These are phyloP conservation scores for Heteractis magnifica DNA, from an alignment of 92 coral and sea anemone species.

Conservation along the genomic window DNA sequence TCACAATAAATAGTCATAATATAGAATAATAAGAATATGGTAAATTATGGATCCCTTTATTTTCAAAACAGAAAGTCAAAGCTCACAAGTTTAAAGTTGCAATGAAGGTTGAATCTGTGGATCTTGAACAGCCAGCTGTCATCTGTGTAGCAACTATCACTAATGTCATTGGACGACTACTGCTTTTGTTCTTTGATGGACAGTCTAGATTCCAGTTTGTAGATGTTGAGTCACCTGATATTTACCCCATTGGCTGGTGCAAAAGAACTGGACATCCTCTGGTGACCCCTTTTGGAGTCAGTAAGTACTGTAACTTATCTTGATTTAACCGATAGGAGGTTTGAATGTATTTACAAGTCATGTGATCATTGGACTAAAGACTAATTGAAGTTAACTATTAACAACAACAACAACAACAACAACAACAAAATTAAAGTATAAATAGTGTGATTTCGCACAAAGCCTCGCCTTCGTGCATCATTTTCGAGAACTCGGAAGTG, in stretches of 20 bases:
- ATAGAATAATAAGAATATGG: too few species aligned
- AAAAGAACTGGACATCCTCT: slow-evolving; percentile 87
- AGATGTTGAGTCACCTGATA: slow-evolving; percentile 89
- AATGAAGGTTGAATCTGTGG: slow-evolving; percentile 89
- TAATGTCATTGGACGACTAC: slow-evolving; percentile 83
- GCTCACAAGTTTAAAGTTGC: slow-evolving; percentile 85
- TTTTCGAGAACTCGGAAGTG: too few species aligned
- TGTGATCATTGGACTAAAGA: too few species aligned
- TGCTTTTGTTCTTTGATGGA: slow-evolving; percentile 93
- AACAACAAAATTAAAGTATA: too few species aligned
- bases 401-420: too few species aligned
- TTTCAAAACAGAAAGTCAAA: slow-evolving; percentile 62
- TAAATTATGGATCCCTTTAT: neutral
- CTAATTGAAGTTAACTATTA: too few species aligned
- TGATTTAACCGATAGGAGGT: too few species aligned
- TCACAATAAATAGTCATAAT: too few species aligned
- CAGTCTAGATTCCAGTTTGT: slow-evolving; percentile 93
- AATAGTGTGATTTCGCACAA: too few species aligned
- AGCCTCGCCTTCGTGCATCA: too few species aligned
- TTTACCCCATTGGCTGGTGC: slow-evolving; percentile 95
- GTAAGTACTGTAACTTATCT: slow-evolving; percentile 50
- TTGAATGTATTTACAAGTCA: too few species aligned
- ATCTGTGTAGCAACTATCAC: slow-evolving; percentile 93
- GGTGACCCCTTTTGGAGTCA: slow-evolving; percentile 81
- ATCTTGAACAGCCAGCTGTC: slow-evolving; percentile 75